These are phyloP conservation scores for Periparus ater DNA, from an alignment of 2,797 vertebrate genomes.

Conservation along the genomic window DNA sequence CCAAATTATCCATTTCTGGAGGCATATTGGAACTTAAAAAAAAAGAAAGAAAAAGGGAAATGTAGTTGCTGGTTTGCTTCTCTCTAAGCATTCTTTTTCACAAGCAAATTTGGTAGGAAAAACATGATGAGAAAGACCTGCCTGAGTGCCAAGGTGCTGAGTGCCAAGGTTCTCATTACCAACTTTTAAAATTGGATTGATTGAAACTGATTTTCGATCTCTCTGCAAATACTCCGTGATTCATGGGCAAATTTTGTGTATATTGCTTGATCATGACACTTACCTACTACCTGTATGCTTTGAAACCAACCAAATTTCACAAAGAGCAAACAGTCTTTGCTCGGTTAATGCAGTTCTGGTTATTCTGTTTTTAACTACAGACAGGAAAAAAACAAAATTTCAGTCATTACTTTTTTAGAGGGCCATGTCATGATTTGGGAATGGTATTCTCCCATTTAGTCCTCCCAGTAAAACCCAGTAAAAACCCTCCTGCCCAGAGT, in stretches of 20 bases:
- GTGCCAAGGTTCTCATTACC: background rate
- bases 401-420: background rate
- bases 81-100: background rate
- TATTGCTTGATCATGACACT: background rate
- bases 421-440: background rate
- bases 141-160: background rate
- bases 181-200: background rate
- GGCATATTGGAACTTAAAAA: background rate
- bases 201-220: background rate
- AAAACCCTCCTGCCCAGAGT: fast-evolving
- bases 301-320: background rate
- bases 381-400: background rate
- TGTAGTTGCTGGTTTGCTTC: background rate
- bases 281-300: background rate
- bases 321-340: background rate
- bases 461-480: background rate
- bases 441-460: background rate
- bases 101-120: background rate
- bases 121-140: background rate
- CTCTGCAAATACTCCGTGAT: background rate
- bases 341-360: background rate
- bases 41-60: background rate
- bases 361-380: background rate
- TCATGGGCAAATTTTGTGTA: background rate
- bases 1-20: background rate